Conservation (phyloP, 92 coral and sea anemone genomes). For the Paramuricea clavata region DNA sequence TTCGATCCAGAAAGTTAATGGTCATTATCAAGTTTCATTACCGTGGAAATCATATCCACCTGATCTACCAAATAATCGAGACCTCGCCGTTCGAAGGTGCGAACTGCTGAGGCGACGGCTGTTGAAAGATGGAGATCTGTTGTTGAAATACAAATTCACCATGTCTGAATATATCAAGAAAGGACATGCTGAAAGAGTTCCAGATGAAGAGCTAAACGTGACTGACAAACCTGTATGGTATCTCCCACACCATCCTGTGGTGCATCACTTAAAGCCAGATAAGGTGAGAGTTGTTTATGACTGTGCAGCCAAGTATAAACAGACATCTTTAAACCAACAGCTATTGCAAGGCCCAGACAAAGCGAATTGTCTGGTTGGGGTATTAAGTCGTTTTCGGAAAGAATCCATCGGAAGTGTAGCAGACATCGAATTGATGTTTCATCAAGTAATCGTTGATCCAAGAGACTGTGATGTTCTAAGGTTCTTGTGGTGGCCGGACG, state of each 20-base stretch:
- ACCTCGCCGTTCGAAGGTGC: conserved; percentile 48
- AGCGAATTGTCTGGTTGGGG: conserved; percentile 56
- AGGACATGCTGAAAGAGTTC: conserved; percentile 42
- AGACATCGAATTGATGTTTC: conserved; percentile 66
- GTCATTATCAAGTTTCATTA: conserved; percentile 64
- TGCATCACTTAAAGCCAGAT: conserved; percentile 42
- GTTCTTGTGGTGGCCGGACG: conserved; percentile 61
- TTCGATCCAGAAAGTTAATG: conserved; percentile 36
- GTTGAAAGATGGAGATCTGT: conserved; percentile 43
- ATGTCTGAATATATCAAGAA: conserved; percentile 51
- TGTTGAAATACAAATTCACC: conserved; percentile 38
- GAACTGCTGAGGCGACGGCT: conserved; percentile 57
- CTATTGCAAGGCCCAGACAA: conserved; percentile 62
- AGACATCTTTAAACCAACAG: conserved; percentile 35
- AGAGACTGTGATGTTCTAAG: conserved; percentile 51
- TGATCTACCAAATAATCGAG: conserved; percentile 42
- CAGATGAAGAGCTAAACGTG: conserved; percentile 8
- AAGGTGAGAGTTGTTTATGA: conserved; percentile 56
- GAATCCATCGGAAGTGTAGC: conserved; percentile 52
- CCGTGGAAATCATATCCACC: conserved; percentile 59
- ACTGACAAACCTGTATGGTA: conserved; percentile 10
- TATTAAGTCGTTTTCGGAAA: conserved; percentile 57
- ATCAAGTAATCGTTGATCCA: conserved; percentile 66
- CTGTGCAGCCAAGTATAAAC: conserved; percentile 36
- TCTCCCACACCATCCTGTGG: conserved; percentile 44